Percentiles rank a stretch among this genome's conserved stretches.
These are phyloP conservation scores for Gnathonemus longibarbis DNA, from an alignment of 2,113 vertebrate genomes.

Conservation along the genomic window DNA sequence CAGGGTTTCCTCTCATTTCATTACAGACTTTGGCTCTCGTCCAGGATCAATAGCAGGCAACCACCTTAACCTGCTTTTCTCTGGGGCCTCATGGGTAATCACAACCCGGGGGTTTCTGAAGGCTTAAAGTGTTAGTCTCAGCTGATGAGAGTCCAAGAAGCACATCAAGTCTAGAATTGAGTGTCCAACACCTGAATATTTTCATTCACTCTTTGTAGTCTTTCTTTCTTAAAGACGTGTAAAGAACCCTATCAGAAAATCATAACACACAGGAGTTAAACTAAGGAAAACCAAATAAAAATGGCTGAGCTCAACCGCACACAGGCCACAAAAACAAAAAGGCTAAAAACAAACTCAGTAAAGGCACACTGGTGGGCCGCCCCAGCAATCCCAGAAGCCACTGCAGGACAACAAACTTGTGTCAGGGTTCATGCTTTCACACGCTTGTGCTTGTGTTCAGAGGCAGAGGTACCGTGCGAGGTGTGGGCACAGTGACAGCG, in stretches of 20 bases:
- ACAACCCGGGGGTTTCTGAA: background rate
- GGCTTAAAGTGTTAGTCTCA: background rate
- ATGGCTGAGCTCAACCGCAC: background rate
- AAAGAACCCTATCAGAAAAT: background rate
- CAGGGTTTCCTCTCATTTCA: conserved; percentile 23
- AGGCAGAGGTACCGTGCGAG: background rate
- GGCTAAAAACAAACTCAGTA: background rate
- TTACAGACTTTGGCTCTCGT: conserved; percentile 19
- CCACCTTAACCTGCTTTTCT: background rate
- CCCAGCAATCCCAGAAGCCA: background rate
- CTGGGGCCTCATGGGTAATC: background rate
- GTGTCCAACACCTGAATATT: background rate
- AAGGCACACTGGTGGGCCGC: background rate
- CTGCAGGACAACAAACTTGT: background rate
- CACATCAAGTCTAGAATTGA: background rate
- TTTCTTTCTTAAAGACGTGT: background rate
- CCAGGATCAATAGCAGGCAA: conserved; percentile 9
- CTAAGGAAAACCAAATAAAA: background rate
- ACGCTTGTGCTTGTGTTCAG: background rate
- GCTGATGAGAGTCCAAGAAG: background rate
- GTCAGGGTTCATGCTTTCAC: background rate
- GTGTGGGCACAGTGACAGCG: background rate
- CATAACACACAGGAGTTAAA: background rate
- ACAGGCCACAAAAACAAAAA: background rate
- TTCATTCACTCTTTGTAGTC: background rate